Evolutionary conservation across 2,797 vertebrate species (phyloP), one percentile per base, ranked within the genome.

Genomic region (Phataginus tricuspis): DNA sequence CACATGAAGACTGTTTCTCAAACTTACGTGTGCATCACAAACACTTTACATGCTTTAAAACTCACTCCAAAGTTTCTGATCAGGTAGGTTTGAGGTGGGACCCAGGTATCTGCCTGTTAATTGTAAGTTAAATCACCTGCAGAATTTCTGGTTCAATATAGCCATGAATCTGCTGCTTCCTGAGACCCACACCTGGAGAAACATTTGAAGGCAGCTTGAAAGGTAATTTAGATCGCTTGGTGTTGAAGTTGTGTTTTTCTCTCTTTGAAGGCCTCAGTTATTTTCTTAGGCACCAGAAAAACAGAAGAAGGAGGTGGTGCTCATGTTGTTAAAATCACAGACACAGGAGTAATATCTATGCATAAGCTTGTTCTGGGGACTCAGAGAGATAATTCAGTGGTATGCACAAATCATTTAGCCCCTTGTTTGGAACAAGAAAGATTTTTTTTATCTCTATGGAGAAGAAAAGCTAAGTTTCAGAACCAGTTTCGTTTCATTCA

Each of bases 381-480:
- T 82, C 49, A 8, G 31, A 42, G 18, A 94, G 63, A 68, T 51
- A 63, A 86, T 69, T 72, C 23, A 49, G 0, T 23, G 21, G 63
- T 37, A 90, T 86, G 42, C 2, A 11, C 37, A 78, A 42, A 37
- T 75, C n/a, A 89, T n/a, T 84, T 51, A 66, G 34, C 16, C 4
- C 23, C 49, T 80, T 88, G 19, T 75, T 31, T 93, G 57, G 69
- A 93, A 64, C 7, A 90, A n/a, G 51, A 8, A 68, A 64, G 53
- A 23, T 74, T 16, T 14, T 68, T 37, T 25, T 96, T 72, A 16
- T 72, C 21, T 92, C 77, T 90, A 63, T 12, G 55, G 42, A 29
- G 88, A 80, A 72, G 29, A 78, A 96, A 96, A 92, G 23, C n/a
- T 55, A 79, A 69, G 21, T 82, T 96, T 96, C 25, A 83, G 45